Evolutionary conservation across 2,113 vertebrate species (phyloP), one percentile per base, ranked within the genome.

Genomic region (Melanostigma gelatinosum): DNA sequence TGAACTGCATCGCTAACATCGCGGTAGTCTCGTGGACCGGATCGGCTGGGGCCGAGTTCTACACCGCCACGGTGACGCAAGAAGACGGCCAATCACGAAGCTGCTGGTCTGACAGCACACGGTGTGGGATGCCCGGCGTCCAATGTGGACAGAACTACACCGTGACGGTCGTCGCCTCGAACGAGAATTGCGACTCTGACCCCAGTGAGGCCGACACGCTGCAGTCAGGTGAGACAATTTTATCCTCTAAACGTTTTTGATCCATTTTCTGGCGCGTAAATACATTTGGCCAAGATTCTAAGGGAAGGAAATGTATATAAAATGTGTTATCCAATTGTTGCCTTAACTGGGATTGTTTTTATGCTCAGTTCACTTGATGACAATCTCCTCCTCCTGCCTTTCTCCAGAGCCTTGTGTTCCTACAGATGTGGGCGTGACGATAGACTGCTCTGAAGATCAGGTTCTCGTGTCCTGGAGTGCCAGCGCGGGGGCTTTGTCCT

Each of bases 381-480:
- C 3, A 48, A 20, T 67, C 52, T 32, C 3, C 40, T 65, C 6
- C 54, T 38, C 46, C 0, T 67, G 22, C 7, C 16, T 85, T 29
- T 66, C 52, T 75, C 27, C 84, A 96, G 95, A 88, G 24, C 95
- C 95, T 7, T 96, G 95, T 65, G 80, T 93, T 80, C 95, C 95
- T 0, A 75, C 81, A 42, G 85, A 89, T 32, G 89, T 96, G 75
- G 38, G 69, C 1, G 88, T 91, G 22, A 5, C 24, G 8, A 50
- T 94, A 42, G 55, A 93, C 71, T 96, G 95, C 76, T 67, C 79
- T 16, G 72, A 40, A 15, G 93, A 94, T 34, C 11, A 88, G 38
- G 94, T 90, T 0, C 7, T 66, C 0, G 93, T 95, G 55, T 88
- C 90, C 38, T 96, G 95, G 95, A 88, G 77, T 6, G 55, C 71